Percentiles rank a stretch among this genome's conserved stretches.
phyloP scores from a whole-genome alignment of 2,113 vertebrate species.

The Neofelis nebulosa region DNA sequence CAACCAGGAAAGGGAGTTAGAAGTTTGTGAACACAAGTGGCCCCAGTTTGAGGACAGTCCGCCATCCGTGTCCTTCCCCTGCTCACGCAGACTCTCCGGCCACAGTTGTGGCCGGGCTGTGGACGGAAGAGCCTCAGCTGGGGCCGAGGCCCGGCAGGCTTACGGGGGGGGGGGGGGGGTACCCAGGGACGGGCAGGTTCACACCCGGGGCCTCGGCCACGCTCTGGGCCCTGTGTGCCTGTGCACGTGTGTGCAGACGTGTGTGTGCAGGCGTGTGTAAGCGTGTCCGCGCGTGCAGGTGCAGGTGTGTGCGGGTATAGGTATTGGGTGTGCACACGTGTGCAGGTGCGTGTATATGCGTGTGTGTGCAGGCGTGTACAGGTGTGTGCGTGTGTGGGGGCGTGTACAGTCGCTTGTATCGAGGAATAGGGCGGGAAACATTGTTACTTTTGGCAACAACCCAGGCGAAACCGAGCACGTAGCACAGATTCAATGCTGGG shows the following conservation, averaged over 20 bases:
- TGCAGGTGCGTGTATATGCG: neutral
- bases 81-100: neutral
- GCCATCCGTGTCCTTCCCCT: neutral
- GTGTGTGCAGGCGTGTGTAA: neutral
- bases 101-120: fast-evolving
- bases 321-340: no score
- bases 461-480: neutral
- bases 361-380: fast-evolving
- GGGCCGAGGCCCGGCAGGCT: neutral
- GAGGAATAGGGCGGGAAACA: neutral
- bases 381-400: neutral
- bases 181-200: neutral
- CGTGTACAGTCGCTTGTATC: fast-evolving
- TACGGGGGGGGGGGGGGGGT: no score
- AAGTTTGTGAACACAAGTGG: fast-evolving
- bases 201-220: neutral
- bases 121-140: neutral
- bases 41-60: neutral
- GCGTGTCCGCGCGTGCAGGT: no score
- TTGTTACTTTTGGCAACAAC: neutral
- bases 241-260: neutral
- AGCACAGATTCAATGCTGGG: no score
- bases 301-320: neutral
- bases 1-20: fast-evolving
- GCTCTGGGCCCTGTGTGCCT: neutral